A percentile compares a stretch with the other conserved stretches of the same genome.
Conservation (phyloP, 1,140 invertebrate species). For the Rhyzopertha dominica region DNA sequence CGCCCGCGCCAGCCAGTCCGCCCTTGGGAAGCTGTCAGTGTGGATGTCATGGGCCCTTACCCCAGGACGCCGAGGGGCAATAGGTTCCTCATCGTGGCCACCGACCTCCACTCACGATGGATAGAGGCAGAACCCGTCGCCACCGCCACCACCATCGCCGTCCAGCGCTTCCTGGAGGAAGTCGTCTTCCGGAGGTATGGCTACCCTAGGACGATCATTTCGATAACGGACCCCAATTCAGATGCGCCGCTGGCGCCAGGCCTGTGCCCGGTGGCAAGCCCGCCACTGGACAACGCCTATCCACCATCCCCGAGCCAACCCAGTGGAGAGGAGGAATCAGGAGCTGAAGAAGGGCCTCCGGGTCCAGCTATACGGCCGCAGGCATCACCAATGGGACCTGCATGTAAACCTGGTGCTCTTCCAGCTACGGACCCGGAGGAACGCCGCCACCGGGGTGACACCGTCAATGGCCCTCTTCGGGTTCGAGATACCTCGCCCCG, state of each 20-base stretch:
- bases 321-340: constrained; percentile 9
- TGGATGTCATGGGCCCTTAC: constrained; percentile 10
- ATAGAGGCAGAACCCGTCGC: constrained; percentile 3
- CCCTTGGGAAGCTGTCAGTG: constrained; percentile 9
- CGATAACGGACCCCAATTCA: constrained; percentile 16
- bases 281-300: constrained; percentile 3
- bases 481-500: neutral
- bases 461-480: constrained; percentile 3
- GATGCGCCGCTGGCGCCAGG: neutral
- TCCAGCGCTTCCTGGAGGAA: neutral
- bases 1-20: neutral
- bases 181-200: constrained; percentile 10
- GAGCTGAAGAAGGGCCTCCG: constrained; percentile 9
- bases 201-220: constrained; percentile 10
- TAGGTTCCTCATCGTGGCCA: constrained; percentile 7
- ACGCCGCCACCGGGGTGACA: constrained; percentile 8
- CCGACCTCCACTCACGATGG: constrained; percentile 8
- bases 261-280: neutral
- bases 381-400: neutral
- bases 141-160: neutral
- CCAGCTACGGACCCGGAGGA: constrained; percentile 2
- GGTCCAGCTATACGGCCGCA: too few relatives aligned
- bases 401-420: constrained; percentile 3
- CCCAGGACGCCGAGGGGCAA: constrained; percentile 1
- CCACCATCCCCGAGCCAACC: constrained; percentile 7